Evolutionary conservation across 2,797 vertebrate species (phyloP).

Genomic region (Spheniscus humboldti): DNA sequence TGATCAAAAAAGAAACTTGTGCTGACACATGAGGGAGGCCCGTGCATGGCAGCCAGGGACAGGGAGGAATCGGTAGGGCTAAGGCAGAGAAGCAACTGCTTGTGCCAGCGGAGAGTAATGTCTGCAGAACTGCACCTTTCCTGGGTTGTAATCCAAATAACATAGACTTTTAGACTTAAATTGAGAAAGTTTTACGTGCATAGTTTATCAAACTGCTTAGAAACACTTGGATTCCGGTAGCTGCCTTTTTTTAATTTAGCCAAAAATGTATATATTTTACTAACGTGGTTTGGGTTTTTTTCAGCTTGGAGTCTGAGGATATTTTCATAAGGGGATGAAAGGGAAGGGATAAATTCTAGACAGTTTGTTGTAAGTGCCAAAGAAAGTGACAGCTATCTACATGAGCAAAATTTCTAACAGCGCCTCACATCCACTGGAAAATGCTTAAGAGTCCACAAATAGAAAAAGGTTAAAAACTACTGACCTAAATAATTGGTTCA

Average conservation of each 20-base stretch:
- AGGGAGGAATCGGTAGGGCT: background rate
- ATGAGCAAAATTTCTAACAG: conserved; percentile 33
- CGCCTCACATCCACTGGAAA: conserved; percentile 22
- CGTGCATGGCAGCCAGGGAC: background rate
- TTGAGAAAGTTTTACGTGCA: background rate
- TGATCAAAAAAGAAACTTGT: background rate
- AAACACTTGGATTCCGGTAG: background rate
- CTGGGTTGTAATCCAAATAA: background rate
- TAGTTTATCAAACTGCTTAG: background rate
- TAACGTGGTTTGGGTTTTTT: background rate
- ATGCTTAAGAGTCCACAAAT: conserved; percentile 43
- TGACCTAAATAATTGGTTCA: conserved; percentile 67
- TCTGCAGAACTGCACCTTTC: background rate
- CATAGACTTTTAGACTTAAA: background rate
- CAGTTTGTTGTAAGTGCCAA: conserved; percentile 7
- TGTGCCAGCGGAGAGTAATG: background rate
- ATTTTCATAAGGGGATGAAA: conserved; percentile 10
- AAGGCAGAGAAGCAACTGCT: background rate
- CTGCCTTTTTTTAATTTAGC: background rate
- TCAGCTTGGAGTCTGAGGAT: background rate
- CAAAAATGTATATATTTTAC: background rate
- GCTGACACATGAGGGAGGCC: background rate
- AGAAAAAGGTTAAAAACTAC: conserved; percentile 65
- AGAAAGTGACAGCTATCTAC: conserved; percentile 29
- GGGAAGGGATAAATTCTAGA: background rate